phyloP scores from a whole-genome alignment of 2,113 vertebrate genomes.

The Falcunculus frontatus region DNA sequence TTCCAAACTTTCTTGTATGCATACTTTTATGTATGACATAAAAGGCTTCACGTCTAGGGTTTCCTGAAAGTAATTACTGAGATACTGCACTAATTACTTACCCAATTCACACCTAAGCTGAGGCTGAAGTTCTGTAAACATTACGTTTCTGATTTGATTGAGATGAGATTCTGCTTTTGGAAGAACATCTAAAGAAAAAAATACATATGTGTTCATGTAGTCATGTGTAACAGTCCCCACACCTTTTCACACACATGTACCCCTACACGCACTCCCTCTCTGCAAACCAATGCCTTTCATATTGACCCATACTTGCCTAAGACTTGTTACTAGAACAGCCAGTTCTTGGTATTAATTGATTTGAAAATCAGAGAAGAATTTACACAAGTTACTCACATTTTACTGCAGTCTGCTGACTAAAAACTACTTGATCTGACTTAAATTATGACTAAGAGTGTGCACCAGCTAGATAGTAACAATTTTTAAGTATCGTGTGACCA shows the following conservation, averaged over 20 bases:
- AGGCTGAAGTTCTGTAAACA: constrained; percentile 80
- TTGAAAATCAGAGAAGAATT: background rate
- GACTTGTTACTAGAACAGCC: background rate
- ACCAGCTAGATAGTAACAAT: background rate
- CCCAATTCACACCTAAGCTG: constrained; percentile 81
- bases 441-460: background rate
- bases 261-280: background rate
- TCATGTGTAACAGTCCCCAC: background rate
- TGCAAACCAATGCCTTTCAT: background rate
- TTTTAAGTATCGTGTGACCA: background rate
- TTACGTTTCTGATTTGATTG: constrained; percentile 72
- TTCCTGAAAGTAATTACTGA: background rate
- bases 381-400: background rate
- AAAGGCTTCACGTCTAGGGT: background rate
- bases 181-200: constrained; percentile 62
- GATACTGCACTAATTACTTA: constrained; percentile 66
- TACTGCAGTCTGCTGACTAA: background rate
- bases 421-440: background rate
- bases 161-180: constrained; percentile 73
- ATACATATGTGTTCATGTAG: background rate
- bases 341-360: background rate
- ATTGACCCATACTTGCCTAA: background rate
- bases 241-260: background rate
- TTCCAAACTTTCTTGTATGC: background rate
- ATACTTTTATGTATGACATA: background rate